A percentile compares a stretch with the other conserved stretches of the same genome.
Evolutionary conservation across 2,888 invertebrate species (phyloP).

Genomic region (Onthophagus sagittarius): DNA sequence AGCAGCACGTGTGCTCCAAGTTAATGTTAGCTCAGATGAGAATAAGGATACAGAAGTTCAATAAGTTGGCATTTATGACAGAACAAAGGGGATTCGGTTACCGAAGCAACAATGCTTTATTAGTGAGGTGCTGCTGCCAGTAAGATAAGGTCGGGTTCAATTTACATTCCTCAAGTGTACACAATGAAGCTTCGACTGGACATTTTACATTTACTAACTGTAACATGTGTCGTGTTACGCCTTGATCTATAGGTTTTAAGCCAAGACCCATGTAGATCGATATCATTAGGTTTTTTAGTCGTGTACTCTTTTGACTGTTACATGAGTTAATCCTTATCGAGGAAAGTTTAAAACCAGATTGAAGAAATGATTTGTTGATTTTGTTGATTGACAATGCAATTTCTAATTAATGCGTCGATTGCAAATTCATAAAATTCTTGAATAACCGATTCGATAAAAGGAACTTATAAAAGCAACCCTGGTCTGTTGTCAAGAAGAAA

Average conservation of each 20-base stretch:
- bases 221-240: slow-evolving; percentile 34
- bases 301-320: neutral
- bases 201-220: slow-evolving; percentile 42
- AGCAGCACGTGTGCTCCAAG: neutral
- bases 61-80: slow-evolving; percentile 37
- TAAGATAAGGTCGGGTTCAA: slow-evolving; percentile 47
- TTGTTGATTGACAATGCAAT: too few species aligned
- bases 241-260: slow-evolving; percentile 27
- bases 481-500: neutral
- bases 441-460: neutral
- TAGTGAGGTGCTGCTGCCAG: slow-evolving; percentile 45
- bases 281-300: neutral
- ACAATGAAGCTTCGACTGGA: slow-evolving; percentile 43
- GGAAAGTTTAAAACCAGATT: neutral
- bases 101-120: slow-evolving; percentile 47
- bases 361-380: neutral
- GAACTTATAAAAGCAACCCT: neutral
- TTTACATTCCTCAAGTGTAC: slow-evolving; percentile 47
- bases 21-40: neutral
- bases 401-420: neutral
- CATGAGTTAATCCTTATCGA: neutral
- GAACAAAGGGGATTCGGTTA: slow-evolving; percentile 46
- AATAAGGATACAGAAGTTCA: neutral
- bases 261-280: slow-evolving; percentile 20
- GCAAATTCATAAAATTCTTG: neutral